Conservation (phyloP, 2,888 invertebrate species). For the Sylvicola cinctus region DNA sequence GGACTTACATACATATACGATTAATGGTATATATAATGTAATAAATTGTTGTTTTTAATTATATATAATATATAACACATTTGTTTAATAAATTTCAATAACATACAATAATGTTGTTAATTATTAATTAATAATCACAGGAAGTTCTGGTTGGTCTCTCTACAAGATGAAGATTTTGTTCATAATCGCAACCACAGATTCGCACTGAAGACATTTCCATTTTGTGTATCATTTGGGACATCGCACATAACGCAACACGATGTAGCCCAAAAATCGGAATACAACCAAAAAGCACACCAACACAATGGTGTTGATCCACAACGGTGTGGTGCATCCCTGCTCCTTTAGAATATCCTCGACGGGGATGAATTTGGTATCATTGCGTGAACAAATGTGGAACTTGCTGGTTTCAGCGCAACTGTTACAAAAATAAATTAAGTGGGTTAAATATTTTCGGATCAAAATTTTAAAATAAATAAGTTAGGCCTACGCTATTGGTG, state of each 20-base stretch:
- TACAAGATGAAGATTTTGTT: no score
- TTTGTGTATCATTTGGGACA: conserved; percentile 34
- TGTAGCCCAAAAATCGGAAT: conserved; percentile 49
- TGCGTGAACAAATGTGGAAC: conserved; percentile 38
- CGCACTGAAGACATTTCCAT: background rate
- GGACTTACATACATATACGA: no score
- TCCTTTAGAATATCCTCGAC: conserved; percentile 41
- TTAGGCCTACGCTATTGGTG: conserved; percentile 42
- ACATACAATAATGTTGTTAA: no score
- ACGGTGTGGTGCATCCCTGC: conserved; percentile 39
- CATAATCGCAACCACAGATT: no score
- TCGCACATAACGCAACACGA: conserved; percentile 47
- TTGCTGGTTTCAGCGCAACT: conserved; percentile 49
- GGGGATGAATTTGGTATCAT: conserved; percentile 34
- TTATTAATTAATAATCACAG: no score
- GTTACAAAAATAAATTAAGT: conserved; percentile 7
- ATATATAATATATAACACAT: no score
- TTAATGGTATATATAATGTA: no score
- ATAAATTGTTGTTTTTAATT: no score
- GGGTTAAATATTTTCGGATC: background rate
- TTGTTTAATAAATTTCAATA: no score
- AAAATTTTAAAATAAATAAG: background rate
- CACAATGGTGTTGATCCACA: conserved; percentile 55
- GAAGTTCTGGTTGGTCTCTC: no score
- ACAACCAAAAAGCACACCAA: conserved; percentile 46